Percentiles rank a stretch among this genome's conserved stretches.
Conservation (phyloP, 2,888 invertebrate species). For the Thymelicus sylvestris region DNA sequence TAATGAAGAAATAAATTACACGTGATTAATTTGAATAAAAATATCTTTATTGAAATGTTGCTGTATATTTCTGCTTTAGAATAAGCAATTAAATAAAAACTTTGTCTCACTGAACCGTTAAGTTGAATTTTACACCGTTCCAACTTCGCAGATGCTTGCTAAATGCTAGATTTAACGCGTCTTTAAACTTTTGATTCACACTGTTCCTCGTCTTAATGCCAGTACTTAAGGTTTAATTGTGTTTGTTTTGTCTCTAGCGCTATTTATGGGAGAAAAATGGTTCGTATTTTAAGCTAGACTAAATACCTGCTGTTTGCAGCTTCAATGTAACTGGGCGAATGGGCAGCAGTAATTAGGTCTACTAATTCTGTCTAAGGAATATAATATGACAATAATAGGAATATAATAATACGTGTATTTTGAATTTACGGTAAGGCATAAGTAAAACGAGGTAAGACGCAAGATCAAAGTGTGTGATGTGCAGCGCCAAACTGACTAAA, state of each 20-base stretch:
- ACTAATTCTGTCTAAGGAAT: too few species aligned
- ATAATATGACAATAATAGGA: too few species aligned
- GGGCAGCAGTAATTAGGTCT: not conserved
- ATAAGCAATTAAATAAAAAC: conserved; percentile 35
- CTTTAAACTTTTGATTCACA: conserved; percentile 39
- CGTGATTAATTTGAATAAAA: not conserved
- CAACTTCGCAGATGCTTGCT: conserved; percentile 35
- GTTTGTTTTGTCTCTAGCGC: conserved; percentile 33
- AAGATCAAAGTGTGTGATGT: too few species aligned
- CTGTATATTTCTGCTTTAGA: not conserved
- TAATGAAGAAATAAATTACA: not conserved
- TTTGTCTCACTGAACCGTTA: conserved; percentile 25
- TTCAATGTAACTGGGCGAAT: conserved; percentile 12
- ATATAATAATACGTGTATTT: too few species aligned
- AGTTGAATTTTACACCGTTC: conserved; percentile 26
- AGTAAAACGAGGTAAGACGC: too few species aligned
- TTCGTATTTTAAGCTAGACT: conserved; percentile 30
- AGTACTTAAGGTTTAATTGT: conserved; percentile 36
- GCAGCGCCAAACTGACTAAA: too few species aligned
- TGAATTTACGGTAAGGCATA: too few species aligned
- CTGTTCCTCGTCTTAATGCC: conserved; percentile 37
- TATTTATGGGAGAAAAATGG: conserved; percentile 35
- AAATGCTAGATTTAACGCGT: conserved; percentile 35
- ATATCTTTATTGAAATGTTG: too few species aligned
- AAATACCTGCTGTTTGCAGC: not conserved